Evolutionary conservation across 2,113 vertebrate species (phyloP).

Genomic region (Halcyon malimbica): DNA sequence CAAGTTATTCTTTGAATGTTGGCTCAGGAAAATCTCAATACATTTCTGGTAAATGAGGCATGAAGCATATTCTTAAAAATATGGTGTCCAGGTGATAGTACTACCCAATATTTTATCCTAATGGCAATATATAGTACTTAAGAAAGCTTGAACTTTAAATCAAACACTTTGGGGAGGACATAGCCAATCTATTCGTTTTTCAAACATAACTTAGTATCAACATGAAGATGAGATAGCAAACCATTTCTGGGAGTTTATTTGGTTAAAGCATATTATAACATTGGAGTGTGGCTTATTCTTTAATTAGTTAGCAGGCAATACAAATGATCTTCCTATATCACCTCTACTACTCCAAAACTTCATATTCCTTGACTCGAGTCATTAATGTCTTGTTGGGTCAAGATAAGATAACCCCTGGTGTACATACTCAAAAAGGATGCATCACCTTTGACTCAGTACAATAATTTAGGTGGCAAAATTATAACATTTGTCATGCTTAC

Average conservation of each 20-base stretch:
- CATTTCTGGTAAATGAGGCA: slow-evolving; percentile 62
- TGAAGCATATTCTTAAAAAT: slow-evolving; percentile 64
- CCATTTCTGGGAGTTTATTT: neutral
- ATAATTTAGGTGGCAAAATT: neutral
- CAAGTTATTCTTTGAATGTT: slow-evolving; percentile 60
- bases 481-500: neutral
- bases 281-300: neutral
- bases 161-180: neutral
- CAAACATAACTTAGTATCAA: neutral
- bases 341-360: neutral
- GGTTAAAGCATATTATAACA: neutral
- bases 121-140: slow-evolving; percentile 22
- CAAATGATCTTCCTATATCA: neutral
- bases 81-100: slow-evolving; percentile 23
- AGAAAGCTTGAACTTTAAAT: slow-evolving; percentile 63
- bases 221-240: neutral
- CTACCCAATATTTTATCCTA: slow-evolving; percentile 57
- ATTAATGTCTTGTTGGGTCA: neutral
- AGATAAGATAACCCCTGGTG: neutral
- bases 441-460: neutral
- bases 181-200: neutral
- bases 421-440: neutral
- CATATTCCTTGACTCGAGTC: neutral
- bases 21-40: slow-evolving; percentile 59
- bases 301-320: neutral